These are phyloP conservation scores for Lycorma delicatula DNA, from an alignment of 1,140 invertebrate genomes.

Conservation along the genomic window DNA sequence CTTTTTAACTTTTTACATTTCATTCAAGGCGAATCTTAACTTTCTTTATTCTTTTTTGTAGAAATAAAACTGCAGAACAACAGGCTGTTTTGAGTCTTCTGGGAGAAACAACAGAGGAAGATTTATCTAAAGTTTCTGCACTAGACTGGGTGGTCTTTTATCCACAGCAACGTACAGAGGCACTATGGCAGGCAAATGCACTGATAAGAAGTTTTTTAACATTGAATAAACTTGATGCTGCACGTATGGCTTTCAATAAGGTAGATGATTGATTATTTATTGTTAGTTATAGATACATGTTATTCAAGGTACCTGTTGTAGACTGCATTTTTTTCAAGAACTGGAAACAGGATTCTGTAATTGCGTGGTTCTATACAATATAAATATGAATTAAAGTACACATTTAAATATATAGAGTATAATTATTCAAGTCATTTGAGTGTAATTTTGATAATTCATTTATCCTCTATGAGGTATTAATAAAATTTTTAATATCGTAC, in stretches of 20 bases:
- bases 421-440: not conserved
- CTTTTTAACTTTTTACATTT: too few species aligned
- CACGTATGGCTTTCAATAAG: conserved; percentile 58
- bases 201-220: conserved; percentile 74
- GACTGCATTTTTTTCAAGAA: too few species aligned
- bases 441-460: too few species aligned
- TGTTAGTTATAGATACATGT: conserved; percentile 27
- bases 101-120: conserved; percentile 45
- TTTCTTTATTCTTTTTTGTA: too few species aligned
- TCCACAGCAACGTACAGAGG: conserved; percentile 64
- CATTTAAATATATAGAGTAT: not conserved
- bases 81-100: conserved; percentile 9
- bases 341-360: too few species aligned
- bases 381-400: conserved; percentile 4
- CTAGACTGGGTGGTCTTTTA: conserved; percentile 84
- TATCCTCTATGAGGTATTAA: too few species aligned
- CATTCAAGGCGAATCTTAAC: too few species aligned
- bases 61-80: too few species aligned
- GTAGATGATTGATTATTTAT: conserved; percentile 31
- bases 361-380: too few species aligned
- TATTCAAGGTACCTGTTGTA: too few species aligned
- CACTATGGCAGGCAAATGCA: conserved; percentile 79
- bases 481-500: too few species aligned
- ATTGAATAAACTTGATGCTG: conserved; percentile 55
- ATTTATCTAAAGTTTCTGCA: conserved; percentile 67